Evolutionary conservation across 2,797 vertebrate genomes (phyloP), one percentile per base, ranked within the genome.

Genomic region (Parotocinclus haroldoi): DNA sequence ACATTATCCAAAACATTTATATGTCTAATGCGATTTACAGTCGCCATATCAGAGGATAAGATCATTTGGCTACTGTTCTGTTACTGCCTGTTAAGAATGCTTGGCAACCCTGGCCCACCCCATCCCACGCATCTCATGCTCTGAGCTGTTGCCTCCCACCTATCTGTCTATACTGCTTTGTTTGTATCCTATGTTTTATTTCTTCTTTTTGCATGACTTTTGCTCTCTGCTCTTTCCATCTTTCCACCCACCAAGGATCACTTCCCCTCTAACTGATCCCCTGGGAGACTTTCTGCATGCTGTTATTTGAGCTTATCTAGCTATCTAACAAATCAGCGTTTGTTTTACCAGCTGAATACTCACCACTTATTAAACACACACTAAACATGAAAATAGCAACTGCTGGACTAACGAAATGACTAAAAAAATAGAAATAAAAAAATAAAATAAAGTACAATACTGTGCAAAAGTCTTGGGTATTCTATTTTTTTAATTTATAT

Each of bases 111-210:
- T 51, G 42, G 58, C 56, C 63, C 69, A 69, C 72, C 69, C 69
- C 62, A 7, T 75, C 76, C 72, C 66, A 75, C 76, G 46, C 72
- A 63, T 74, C 66, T 74, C 76, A 69, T 75, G 72, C 69, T 74
- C 62, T 66, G 48, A 66, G 61, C 66, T 58, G 65, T 66, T 65
- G 66, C 76, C 68, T 45, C 72, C 76, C 76, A 77, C 76, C 58
- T 56, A 27, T 66, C 63, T 37, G 53, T 62, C 66, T 66, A 56
- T 42, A 56, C 27, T 59, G 54, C 71, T 73, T 71, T 50, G 71
- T 66, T 70, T 71, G 62, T 55, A 63, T 74, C 65, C 65, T 65
- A 74, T 67, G 61, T 65, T 52, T 71, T 65, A 58, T 66, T 50
- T 58, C 37, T 64, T 56, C 12, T 64, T 39, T 63, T 62, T 62